Base-by-base conservation (phyloP, 2,797 vertebrate species). In the Cyprinella venusta region DNA sequence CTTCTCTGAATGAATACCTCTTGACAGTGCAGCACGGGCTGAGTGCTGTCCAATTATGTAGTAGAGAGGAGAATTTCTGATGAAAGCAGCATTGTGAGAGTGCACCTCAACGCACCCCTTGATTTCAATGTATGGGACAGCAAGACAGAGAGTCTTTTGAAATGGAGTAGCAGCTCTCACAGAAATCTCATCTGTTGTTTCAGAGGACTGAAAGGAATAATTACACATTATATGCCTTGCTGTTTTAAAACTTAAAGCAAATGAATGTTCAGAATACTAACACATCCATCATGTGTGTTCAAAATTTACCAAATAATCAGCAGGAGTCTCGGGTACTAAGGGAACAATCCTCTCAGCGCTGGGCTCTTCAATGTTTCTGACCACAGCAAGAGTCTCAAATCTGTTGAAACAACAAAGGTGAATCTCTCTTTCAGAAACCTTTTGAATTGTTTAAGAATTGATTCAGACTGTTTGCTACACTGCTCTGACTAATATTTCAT, bases 301-400 rank as follows among this genome's bases (percentile, higher is more conserved):
- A 86, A 86, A 88, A 92, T 90, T 92, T 90, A 95, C 92, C 85
- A 82, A 86, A 89, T 93, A 91, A 88, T 76, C 24, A 52, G 9
- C 3, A 85, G 85, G 76, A 26, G 86, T 33, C 4, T 74, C 69
- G 21, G 94, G 92, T 61, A 97, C 89, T 64, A 97, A 83, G 21
- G 94, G 90, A 15, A 88, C 94, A 59, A 79, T 91, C 90, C 75
- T 96, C 56, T 91, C 92, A 69, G 76, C 83, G 85, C 87, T 38
- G 16, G 92, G 82, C 40, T 96, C 93, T 87, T 93, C 95, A 79
- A 92, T 81, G 85, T 96, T 95, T 91, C 94, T 96, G 85, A 92
- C 90, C 40, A 97, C 80, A 85, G 94, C 96, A 91, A 92, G 72
- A 59, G 94, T 94, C 13, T 95, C 92, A 79, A 95, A 87, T 52